Evolutionary conservation across 2,113 vertebrate species (phyloP).

Genomic region (Solea solea): DNA sequence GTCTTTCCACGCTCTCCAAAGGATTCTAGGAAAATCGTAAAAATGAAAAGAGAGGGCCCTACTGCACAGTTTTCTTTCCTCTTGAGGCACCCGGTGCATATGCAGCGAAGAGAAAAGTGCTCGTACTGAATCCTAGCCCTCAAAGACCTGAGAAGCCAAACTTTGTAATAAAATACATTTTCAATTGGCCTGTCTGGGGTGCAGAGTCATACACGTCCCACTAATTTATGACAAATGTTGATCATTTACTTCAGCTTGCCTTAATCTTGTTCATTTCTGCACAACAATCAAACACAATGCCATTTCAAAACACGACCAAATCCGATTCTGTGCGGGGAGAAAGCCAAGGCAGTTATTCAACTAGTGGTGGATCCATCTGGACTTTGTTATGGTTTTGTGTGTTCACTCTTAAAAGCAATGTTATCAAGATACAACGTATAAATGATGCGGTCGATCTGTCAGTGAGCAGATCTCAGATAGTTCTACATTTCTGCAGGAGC

Average conservation of each 20-base stretch:
- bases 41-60: slow-evolving; percentile 82
- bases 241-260: slow-evolving; percentile 63
- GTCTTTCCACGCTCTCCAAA: slow-evolving; percentile 83
- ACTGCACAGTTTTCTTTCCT: slow-evolving; percentile 71
- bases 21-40: slow-evolving; percentile 85
- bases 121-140: slow-evolving; percentile 41
- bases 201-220: slow-evolving; percentile 47
- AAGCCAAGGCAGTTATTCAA: slow-evolving; percentile 57
- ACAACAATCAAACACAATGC: slow-evolving; percentile 39
- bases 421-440: slow-evolving; percentile 63
- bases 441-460: slow-evolving; percentile 61
- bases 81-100: slow-evolving; percentile 67
- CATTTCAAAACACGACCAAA: slow-evolving; percentile 49
- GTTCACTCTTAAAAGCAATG: slow-evolving; percentile 62
- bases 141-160: slow-evolving; percentile 28
- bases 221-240: slow-evolving; percentile 71
- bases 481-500: slow-evolving; percentile 6
- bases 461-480: slow-evolving; percentile 30
- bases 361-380: slow-evolving; percentile 67
- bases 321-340: slow-evolving; percentile 42
- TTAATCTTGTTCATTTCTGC: slow-evolving; percentile 64
- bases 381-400: slow-evolving; percentile 64
- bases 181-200: slow-evolving; percentile 40
- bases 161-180: slow-evolving; percentile 61
- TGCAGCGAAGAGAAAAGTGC: slow-evolving; percentile 58